Percentiles rank a stretch among this genome's conserved stretches.
These are phyloP conservation scores for Anolis sagrei DNA, from an alignment of 2,113 vertebrate species.

Conservation along the genomic window DNA sequence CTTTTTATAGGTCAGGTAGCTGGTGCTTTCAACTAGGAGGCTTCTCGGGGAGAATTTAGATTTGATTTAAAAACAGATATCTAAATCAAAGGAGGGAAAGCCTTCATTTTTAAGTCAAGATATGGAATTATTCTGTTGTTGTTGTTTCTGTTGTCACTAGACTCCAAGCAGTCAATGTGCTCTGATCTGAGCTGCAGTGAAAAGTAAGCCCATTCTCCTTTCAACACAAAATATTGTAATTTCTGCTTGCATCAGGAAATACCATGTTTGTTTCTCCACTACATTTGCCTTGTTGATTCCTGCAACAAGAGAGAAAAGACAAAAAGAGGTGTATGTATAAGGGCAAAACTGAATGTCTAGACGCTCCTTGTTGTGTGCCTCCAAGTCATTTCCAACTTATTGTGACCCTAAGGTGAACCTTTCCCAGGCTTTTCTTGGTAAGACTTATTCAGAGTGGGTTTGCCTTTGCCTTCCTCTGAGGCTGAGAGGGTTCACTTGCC, in stretches of 20 bases:
- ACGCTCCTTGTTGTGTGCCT: neutral
- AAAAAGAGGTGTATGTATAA: neutral
- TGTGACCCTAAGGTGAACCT: too few species aligned
- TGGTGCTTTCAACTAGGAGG: constrained; percentile 33
- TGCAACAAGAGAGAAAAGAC: neutral
- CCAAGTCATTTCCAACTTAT: too few species aligned
- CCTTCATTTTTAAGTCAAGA: constrained; percentile 21
- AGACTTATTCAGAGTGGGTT: neutral
- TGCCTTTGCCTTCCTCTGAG: too few species aligned
- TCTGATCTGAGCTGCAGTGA: neutral
- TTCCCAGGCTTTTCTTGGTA: too few species aligned
- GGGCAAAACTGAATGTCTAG: neutral
- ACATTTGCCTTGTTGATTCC: neutral
- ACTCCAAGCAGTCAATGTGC: neutral
- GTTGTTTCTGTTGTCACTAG: neutral
- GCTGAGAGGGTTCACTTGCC: too few species aligned
- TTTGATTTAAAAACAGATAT: constrained; percentile 21
- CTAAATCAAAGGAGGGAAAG: neutral
- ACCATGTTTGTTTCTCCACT: neutral
- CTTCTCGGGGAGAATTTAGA: constrained; percentile 12
- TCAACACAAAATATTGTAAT: neutral
- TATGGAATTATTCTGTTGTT: constrained; percentile 14
- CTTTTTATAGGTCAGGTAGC: constrained; percentile 12
- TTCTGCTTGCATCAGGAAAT: neutral
- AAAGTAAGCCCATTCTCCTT: neutral